Evolutionary conservation across 35 echinoderm and acorn worm genomes (phyloP).

Genomic region (Eucidaris tribuloides): DNA sequence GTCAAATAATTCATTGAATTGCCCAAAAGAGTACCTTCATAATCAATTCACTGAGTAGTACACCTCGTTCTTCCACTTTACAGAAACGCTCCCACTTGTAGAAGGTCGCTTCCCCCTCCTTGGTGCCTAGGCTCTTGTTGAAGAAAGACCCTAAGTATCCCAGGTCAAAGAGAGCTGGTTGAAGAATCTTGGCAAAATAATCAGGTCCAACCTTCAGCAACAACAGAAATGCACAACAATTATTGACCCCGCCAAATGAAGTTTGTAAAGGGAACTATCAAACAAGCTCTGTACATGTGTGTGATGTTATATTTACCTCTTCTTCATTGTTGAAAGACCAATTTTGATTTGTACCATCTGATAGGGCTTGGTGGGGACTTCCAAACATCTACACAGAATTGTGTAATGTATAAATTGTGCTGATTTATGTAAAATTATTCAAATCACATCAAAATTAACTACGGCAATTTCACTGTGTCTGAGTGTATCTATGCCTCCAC

Average conservation of each 20-base stretch:
- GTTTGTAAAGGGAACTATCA: background rate
- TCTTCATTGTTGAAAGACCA: too few species aligned
- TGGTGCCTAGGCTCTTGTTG: slow-evolving; percentile 27
- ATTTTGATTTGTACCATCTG: too few species aligned
- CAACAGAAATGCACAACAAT: background rate
- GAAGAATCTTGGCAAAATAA: slow-evolving; percentile 28
- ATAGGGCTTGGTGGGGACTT: too few species aligned
- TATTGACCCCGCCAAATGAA: background rate
- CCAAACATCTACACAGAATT: too few species aligned
- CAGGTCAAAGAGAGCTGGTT: slow-evolving; percentile 23
- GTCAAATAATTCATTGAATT: too few species aligned
- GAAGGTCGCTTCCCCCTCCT: slow-evolving; percentile 60
- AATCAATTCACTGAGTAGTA: slow-evolving; percentile 31
- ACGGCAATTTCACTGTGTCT: too few species aligned
- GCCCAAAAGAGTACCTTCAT: too few species aligned
- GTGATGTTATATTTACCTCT: background rate
- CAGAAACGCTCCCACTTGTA: slow-evolving; percentile 34
- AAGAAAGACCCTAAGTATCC: slow-evolving; percentile 41
- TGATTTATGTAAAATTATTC: too few species aligned
- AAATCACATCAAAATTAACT: too few species aligned
- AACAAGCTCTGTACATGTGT: background rate
- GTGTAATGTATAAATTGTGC: too few species aligned
- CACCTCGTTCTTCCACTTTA: slow-evolving; percentile 5
- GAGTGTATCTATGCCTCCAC: too few species aligned
- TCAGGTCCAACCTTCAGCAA: slow-evolving; percentile 42